Evolutionary conservation across 2,888 invertebrate species (phyloP), one percentile per base, ranked within the genome.

Genomic region (Andrena camellia): DNA sequence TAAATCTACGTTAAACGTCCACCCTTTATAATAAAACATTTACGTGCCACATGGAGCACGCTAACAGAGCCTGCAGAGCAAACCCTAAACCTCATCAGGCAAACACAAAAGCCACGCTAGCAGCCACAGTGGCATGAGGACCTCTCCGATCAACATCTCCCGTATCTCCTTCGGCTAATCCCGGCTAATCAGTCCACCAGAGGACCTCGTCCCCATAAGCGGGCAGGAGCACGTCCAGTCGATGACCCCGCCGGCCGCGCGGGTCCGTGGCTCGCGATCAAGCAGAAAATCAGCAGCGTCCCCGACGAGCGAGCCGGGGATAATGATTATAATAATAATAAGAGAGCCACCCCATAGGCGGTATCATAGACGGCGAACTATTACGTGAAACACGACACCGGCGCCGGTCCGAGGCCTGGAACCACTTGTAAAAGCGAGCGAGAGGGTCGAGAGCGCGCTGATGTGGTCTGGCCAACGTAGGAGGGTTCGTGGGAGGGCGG

Each of bases 321-420:
- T 86, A 85, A 86, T 86, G 54, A 80, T 88, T 72, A 84, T 85
- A 83, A 86, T 80, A 86, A 89, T 86, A 88, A 87, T 85, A 83
- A 88, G 75, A 78, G 75, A 78, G 78, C 80, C 81, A 85, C 83
- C 87, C 81, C 81, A 42, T 89, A 73, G 83, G 83, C 79, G 80
- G 83, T 81, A 84, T 82, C 89, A 90, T 90, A 90, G 90, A 88
- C 90, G 88, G 85, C 89, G 89, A 90, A 92, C 91, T 91, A 91
- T 91, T 92, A 92, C 91, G 91, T 89, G 92, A 91, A 92, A 92
- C 89, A 91, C 92, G 91, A 92, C 90, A 92, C 91, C 91, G 90
- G 85, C 87, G 90, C 90, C 90, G 90, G 88, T 83, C 90, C 88
- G 90, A 89, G 85, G 78, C 89, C 42, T 85, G 90, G 83, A 90